These are phyloP conservation scores for Sinotaia quadrata DNA, from an alignment of 2,888 invertebrate genomes.

Conservation along the genomic window DNA sequence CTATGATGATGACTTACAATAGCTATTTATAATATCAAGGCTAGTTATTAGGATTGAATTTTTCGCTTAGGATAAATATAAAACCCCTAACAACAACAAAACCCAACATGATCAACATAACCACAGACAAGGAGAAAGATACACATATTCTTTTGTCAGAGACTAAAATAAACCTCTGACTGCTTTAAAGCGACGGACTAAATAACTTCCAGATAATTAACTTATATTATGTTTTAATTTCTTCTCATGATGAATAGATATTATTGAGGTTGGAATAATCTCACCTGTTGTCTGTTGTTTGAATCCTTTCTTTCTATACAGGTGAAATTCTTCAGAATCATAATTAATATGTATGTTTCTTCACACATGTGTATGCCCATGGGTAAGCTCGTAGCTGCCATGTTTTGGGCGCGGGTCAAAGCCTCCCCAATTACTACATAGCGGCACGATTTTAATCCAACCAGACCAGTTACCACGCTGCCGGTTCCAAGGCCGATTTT, in stretches of 20 bases:
- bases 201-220: too few species aligned
- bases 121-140: too few species aligned
- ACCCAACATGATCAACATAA: too few species aligned
- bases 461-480: conserved; percentile 13
- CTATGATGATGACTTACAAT: too few species aligned
- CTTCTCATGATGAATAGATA: background rate
- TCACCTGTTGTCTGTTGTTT: background rate
- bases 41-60: too few species aligned
- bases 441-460: background rate
- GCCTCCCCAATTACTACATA: conserved; percentile 12
- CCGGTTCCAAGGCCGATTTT: conserved; percentile 20
- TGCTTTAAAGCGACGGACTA: too few species aligned
- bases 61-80: too few species aligned
- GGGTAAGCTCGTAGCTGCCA: conserved; percentile 12
- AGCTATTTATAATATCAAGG: too few species aligned
- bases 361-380: conserved; percentile 17
- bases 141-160: too few species aligned
- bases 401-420: background rate
- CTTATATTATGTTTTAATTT: too few species aligned
- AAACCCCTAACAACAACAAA: too few species aligned
- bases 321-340: conserved; percentile 7
- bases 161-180: too few species aligned
- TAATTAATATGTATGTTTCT: background rate
- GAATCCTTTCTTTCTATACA: conserved; percentile 5
- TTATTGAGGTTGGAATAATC: background rate